Evolutionary conservation across 2,797 vertebrate species (phyloP).

Genomic region (Rhinogobio ventralis): DNA sequence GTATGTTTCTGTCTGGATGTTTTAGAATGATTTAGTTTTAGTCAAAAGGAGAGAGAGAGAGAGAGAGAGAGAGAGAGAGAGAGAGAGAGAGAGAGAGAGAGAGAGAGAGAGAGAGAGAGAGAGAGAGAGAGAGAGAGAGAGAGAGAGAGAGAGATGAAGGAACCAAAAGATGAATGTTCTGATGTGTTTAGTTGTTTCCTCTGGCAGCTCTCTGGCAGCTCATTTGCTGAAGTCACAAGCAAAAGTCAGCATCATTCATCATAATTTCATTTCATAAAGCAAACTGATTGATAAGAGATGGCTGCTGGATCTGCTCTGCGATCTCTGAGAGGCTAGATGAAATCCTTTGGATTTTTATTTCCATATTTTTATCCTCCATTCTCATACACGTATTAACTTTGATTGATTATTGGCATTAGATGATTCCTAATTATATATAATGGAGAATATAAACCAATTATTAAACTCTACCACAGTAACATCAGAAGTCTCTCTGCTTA

Average conservation of each 20-base stretch:
- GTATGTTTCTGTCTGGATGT: not conserved
- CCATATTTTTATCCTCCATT: constrained; percentile 2
- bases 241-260: constrained; percentile 70
- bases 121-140: not conserved
- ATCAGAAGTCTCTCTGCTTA: constrained; percentile 66
- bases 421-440: constrained; percentile 3
- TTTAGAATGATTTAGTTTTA: not conserved
- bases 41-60: constrained; percentile 7
- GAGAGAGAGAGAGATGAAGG: not conserved
- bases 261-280: constrained; percentile 70
- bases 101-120: not conserved
- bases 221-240: constrained; percentile 66
- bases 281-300: constrained; percentile 73
- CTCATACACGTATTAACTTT: constrained; percentile 8
- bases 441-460: not conserved
- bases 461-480: constrained; percentile 15
- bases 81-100: no score
- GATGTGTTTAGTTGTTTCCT: constrained; percentile 59
- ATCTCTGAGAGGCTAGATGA: constrained; percentile 64
- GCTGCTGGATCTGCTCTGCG: constrained; percentile 66
- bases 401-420: constrained; percentile 12
- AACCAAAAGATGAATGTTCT: constrained; percentile 19
- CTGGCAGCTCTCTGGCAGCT: constrained; percentile 70
- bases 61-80: no score
- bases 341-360: constrained; percentile 29